Base-by-base conservation (phyloP, 92 coral and sea anemone species). In the Palythoa heliodiscus region DNA sequence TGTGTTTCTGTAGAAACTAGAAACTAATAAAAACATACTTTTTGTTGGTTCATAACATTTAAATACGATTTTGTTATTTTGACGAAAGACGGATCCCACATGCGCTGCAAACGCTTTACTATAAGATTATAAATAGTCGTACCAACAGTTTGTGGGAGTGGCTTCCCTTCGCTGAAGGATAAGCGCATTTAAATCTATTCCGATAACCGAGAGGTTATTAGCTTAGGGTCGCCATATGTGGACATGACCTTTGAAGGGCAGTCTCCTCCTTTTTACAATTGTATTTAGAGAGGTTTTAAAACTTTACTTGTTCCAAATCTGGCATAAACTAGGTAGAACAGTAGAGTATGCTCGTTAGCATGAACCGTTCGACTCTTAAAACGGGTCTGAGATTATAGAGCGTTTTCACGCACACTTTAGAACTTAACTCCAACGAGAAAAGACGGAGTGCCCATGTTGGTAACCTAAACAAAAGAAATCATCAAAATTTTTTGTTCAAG, bases 91-190 rank as follows among this genome's bases (percentile, higher is more conserved):
- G 40, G 39, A 52, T 80, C 84, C 84, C 84, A 80, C 84, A 80
- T 43, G 60, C 25, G 14, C 7, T 66, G 63, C 60, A 43, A 14
- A 11, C 39, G 14, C 14, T 47, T 20, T 16, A 16, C 17, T 24
- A 2, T 37, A 40, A 17, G 3, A 37, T 1, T 87, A 88, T 92
- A 92, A 87, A 76, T 64, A 85, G 22, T 7, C 0, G n/a, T 7
- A 8, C 3, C 6, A 3, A 3, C 2, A 12, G 6, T n/a, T n/a
- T n/a, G 3, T 0, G 0, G 0, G 0, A 0, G 0, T 43, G 96
- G 96, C 96, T 93, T 93, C 92, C 95, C 96, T 93, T 93, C 96
- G 96, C 93, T 93, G 96, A 93, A 93, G 96, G 96, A 81, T 50
- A 93, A 93, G 96, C 93, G 96, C 96, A 93, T 93, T 93, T 93